Evolutionary conservation across 2,113 vertebrate genomes (phyloP).

Genomic region (Vombatus ursinus): DNA sequence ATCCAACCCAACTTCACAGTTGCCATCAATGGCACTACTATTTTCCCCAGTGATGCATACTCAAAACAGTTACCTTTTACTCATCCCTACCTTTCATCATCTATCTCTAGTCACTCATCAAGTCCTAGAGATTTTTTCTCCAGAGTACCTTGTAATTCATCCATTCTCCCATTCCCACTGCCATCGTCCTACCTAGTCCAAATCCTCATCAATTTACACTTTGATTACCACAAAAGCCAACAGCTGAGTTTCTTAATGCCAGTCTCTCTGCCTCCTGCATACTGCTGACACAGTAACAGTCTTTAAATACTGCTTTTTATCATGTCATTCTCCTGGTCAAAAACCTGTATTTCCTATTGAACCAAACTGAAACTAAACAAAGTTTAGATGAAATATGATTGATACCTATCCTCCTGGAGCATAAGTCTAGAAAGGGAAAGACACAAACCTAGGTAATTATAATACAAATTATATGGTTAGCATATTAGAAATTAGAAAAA

Average conservation of each 20-base stretch:
- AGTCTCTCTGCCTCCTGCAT: not conserved
- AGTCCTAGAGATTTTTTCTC: not conserved
- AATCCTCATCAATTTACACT: not conserved
- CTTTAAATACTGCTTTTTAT: not conserved
- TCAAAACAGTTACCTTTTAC: conserved; percentile 10
- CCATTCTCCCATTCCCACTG: not conserved
- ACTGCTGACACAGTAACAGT: not conserved
- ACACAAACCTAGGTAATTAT: not conserved
- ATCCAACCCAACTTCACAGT: conserved; percentile 29
- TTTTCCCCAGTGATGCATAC: not conserved
- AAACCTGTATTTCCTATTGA: not conserved
- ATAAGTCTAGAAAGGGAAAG: not conserved
- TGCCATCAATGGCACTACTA: not conserved
- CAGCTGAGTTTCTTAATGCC: not conserved
- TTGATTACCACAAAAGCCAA: not conserved
- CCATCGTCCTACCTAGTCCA: not conserved
- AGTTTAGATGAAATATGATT: not conserved
- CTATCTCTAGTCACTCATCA: conserved; percentile 29
- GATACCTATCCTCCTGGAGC: not conserved
- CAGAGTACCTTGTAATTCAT: not conserved
- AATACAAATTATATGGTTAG: not conserved
- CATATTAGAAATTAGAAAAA: not conserved
- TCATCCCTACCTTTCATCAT: conserved; percentile 14
- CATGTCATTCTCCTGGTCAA: not conserved
- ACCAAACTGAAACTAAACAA: not conserved